A percentile compares a stretch with the other conserved stretches of the same genome.
Conservation (phyloP, 2,888 invertebrate species). For the Notocelia uddmanniana region DNA sequence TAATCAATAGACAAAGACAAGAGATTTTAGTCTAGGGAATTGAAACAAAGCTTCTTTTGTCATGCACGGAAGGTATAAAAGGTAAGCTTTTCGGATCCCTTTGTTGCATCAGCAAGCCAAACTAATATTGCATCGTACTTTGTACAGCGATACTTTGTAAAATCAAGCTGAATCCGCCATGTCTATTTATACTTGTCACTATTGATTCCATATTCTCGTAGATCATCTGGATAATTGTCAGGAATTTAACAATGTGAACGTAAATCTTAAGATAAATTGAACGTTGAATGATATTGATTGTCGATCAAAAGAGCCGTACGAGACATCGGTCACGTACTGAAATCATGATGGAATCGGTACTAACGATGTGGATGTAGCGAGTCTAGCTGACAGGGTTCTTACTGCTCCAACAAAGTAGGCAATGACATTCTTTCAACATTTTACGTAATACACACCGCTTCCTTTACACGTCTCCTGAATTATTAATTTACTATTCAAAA, state of each 20-base stretch:
- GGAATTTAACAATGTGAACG: conserved; percentile 72
- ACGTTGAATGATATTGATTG: conserved; percentile 72
- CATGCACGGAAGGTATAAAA: no score
- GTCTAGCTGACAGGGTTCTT: conserved; percentile 17
- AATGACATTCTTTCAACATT: conserved; percentile 13
- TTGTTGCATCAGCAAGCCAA: no score
- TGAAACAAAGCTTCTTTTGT: not conserved
- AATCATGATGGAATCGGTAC: conserved; percentile 63
- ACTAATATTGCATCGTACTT: not conserved
- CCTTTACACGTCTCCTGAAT: not conserved
- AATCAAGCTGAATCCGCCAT: conserved; percentile 35
- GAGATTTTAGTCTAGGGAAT: not conserved
- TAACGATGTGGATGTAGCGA: conserved; percentile 65
- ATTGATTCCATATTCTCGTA: conserved; percentile 50
- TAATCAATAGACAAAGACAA: not conserved
- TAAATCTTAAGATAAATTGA: conserved; percentile 77
- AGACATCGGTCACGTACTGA: conserved; percentile 67
- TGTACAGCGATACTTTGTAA: conserved; percentile 16
- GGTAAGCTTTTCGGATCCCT: no score
- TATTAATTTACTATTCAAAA: not conserved
- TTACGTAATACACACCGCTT: not conserved
- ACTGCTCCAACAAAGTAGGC: conserved; percentile 22
- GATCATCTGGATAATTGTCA: conserved; percentile 66
- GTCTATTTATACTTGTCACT: conserved; percentile 47
- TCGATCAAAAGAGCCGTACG: conserved; percentile 72